Conservation (phyloP, 2,888 invertebrate genomes). For the Harpalus rubripes region DNA sequence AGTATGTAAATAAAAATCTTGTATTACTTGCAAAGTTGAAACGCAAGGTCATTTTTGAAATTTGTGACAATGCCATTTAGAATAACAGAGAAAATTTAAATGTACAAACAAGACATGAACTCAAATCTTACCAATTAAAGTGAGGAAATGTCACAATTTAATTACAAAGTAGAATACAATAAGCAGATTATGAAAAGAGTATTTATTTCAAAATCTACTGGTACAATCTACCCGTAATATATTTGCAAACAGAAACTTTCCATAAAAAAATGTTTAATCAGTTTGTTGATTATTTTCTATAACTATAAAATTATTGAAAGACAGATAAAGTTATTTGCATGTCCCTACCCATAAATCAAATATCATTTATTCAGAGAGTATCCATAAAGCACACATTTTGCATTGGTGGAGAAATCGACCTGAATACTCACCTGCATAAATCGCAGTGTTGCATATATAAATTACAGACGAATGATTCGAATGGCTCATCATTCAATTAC, state of each 20-base stretch:
- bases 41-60: constrained; percentile 25
- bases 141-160: constrained; percentile 28
- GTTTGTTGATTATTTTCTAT: background rate
- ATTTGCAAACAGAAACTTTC: no score
- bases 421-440: constrained; percentile 35
- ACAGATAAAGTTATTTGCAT: constrained; percentile 12
- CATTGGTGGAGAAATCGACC: constrained; percentile 35
- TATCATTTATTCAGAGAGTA: background rate
- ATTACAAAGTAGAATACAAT: background rate
- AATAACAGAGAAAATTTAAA: constrained; percentile 25
- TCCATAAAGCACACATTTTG: constrained; percentile 14
- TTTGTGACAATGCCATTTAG: constrained; percentile 26
- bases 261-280: no score
- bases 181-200: no score
- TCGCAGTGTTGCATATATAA: constrained; percentile 18
- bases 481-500: constrained; percentile 45
- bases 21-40: constrained; percentile 5
- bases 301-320: background rate
- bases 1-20: background rate
- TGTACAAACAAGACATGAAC: background rate
- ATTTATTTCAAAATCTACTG: no score
- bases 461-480: constrained; percentile 25
- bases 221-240: no score
- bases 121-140: background rate
- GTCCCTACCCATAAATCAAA: background rate